These are phyloP conservation scores for Pinctada fucata DNA, from an alignment of 2,888 invertebrate species.

Conservation along the genomic window DNA sequence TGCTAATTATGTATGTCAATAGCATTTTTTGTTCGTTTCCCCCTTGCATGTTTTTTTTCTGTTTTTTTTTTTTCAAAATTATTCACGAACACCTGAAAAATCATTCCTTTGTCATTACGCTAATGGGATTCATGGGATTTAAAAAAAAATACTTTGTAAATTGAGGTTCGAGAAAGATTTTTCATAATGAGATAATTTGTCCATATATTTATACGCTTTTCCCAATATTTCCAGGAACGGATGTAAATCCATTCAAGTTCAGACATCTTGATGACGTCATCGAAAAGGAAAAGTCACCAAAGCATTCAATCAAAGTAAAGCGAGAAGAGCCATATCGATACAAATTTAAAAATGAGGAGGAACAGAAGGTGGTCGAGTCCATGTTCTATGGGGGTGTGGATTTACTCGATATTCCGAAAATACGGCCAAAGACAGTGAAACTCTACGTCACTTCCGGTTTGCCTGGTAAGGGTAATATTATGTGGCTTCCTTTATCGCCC, in stretches of 20 bases:
- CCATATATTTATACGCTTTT: too few species aligned
- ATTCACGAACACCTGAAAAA: too few species aligned
- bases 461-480: slow-evolving; percentile 83
- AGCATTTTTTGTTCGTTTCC: too few species aligned
- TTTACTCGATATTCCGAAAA: slow-evolving; percentile 88
- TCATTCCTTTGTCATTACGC: too few species aligned
- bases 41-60: too few species aligned
- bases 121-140: too few species aligned
- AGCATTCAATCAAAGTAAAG: slow-evolving; percentile 33
- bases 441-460: slow-evolving; percentile 98
- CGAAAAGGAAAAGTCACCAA: slow-evolving; percentile 41
- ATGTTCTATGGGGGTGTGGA: slow-evolving; percentile 57
- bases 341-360: slow-evolving; percentile 48
- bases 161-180: too few species aligned
- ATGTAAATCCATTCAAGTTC: slow-evolving; percentile 13
- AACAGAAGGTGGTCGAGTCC: slow-evolving; percentile 47
- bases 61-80: too few species aligned
- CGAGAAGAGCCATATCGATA: slow-evolving; percentile 53
- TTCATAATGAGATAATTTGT: too few species aligned
- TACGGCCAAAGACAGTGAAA: slow-evolving; percentile 96
- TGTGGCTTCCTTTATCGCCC: not conserved
- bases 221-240: too few species aligned
- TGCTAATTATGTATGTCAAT: too few species aligned
- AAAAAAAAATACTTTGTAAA: too few species aligned
- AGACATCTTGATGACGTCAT: slow-evolving; percentile 59